Conservation (phyloP, 2,888 invertebrate species). For the Operophtera brumata region DNA sequence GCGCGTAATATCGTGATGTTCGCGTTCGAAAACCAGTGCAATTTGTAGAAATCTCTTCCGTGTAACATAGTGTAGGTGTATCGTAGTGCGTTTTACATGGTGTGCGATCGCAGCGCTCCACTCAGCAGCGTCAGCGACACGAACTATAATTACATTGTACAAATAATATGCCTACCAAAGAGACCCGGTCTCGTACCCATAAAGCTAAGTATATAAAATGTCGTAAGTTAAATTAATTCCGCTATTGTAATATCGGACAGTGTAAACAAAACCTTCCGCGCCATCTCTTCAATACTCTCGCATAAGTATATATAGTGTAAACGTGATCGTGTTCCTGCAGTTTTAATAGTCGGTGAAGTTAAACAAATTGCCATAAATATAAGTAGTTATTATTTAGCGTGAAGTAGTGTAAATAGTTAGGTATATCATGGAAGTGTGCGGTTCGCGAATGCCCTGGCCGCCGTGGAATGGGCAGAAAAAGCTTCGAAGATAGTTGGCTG, state of each 20-base stretch:
- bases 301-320: slow-evolving; percentile 75
- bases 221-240: slow-evolving; percentile 74
- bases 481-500: slow-evolving; percentile 50
- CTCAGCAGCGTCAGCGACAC: slow-evolving; percentile 60
- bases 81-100: slow-evolving; percentile 70
- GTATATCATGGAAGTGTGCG: slow-evolving; percentile 69
- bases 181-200: slow-evolving; percentile 82
- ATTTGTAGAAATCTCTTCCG: slow-evolving; percentile 81
- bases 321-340: slow-evolving; percentile 81
- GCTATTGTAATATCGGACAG: slow-evolving; percentile 64
- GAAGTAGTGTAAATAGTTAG: slow-evolving; percentile 79
- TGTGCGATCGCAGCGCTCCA: slow-evolving; percentile 60
- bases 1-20: slow-evolving; percentile 74
- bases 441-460: slow-evolving; percentile 67
- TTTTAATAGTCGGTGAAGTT: slow-evolving; percentile 79
- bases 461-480: slow-evolving; percentile 76
- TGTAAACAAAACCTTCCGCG: slow-evolving; percentile 72
- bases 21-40: slow-evolving; percentile 80
- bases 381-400: slow-evolving; percentile 77
- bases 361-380: slow-evolving; percentile 81
- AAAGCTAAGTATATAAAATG: slow-evolving; percentile 76
- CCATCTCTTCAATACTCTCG: slow-evolving; percentile 78
- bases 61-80: slow-evolving; percentile 78
- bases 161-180: slow-evolving; percentile 82
- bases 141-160: slow-evolving; percentile 78